Conservation (phyloP, 2,797 vertebrate species). For the Danio choprae region DNA sequence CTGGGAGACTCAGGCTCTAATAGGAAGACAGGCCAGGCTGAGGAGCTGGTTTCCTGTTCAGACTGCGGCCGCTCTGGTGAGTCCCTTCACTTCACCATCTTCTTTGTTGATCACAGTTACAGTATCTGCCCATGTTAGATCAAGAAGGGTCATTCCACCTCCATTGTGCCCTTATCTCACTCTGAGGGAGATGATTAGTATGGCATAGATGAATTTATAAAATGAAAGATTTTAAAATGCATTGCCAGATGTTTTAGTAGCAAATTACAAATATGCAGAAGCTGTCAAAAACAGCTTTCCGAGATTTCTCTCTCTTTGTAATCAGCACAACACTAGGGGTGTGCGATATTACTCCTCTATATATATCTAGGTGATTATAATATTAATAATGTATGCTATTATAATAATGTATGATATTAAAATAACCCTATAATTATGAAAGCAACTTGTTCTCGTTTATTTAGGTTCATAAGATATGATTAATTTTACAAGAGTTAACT, state of each 20-base stretch:
- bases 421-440: no score
- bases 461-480: no score
- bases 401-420: no score
- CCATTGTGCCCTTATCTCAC: not conserved
- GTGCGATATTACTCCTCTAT: no score
- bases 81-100: conserved; percentile 64
- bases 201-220: not conserved
- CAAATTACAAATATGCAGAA: not conserved
- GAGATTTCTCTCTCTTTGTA: not conserved
- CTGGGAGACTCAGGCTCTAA: conserved; percentile 95
- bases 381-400: no score
- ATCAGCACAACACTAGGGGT: not conserved
- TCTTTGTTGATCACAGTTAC: conserved; percentile 22
- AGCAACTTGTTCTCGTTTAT: no score
- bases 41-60: conserved; percentile 96
- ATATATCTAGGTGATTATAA: no score
- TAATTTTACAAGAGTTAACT: no score
- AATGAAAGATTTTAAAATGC: not conserved
- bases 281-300: not conserved
- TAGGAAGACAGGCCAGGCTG: conserved; percentile 94
- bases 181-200: not conserved
- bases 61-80: conserved; percentile 98
- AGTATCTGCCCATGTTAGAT: conserved; percentile 43
- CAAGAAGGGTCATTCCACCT: conserved; percentile 21
- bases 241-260: not conserved